Conservation (phyloP, 2,888 invertebrate species). For the Megamerina dolium region DNA sequence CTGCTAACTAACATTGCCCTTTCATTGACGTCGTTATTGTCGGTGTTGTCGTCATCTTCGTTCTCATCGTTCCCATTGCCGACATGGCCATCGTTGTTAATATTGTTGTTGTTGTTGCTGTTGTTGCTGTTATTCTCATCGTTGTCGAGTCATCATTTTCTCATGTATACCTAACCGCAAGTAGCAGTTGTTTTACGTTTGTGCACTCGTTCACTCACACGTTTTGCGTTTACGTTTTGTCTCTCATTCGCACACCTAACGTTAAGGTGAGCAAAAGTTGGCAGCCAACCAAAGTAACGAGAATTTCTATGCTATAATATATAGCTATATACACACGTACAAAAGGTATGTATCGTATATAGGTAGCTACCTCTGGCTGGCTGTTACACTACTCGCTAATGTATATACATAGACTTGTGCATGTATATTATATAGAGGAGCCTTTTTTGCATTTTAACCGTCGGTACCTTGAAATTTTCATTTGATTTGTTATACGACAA, state of each 20-base stretch:
- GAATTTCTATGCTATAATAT: slow-evolving; percentile 19
- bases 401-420: too few relatives aligned
- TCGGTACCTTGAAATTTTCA: slow-evolving; percentile 30
- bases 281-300: slow-evolving; percentile 46
- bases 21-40: slow-evolving; percentile 5
- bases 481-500: slow-evolving; percentile 17
- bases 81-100: too few relatives aligned
- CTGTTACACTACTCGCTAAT: too few relatives aligned
- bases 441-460: slow-evolving; percentile 29
- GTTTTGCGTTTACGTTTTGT: slow-evolving; percentile 17
- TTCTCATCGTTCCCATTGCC: too few relatives aligned
- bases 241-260: slow-evolving; percentile 30
- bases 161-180: slow-evolving; percentile 33
- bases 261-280: slow-evolving; percentile 47
- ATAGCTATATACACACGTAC: too few relatives aligned
- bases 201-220: slow-evolving; percentile 23
- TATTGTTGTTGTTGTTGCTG: slow-evolving; percentile 21
- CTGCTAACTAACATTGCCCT: too few relatives aligned
- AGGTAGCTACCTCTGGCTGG: too few relatives aligned
- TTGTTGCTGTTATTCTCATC: slow-evolving; percentile 10
- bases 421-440: slow-evolving; percentile 12
- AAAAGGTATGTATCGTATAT: too few relatives aligned
- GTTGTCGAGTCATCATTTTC: slow-evolving; percentile 20
- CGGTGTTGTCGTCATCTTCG: slow-evolving; percentile 18
- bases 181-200: slow-evolving; percentile 31